Percentiles rank a stretch among this genome's conserved stretches.
These are phyloP conservation scores for Tyria jacobaeae DNA, from an alignment of 2,888 invertebrate species.

Conservation along the genomic window DNA sequence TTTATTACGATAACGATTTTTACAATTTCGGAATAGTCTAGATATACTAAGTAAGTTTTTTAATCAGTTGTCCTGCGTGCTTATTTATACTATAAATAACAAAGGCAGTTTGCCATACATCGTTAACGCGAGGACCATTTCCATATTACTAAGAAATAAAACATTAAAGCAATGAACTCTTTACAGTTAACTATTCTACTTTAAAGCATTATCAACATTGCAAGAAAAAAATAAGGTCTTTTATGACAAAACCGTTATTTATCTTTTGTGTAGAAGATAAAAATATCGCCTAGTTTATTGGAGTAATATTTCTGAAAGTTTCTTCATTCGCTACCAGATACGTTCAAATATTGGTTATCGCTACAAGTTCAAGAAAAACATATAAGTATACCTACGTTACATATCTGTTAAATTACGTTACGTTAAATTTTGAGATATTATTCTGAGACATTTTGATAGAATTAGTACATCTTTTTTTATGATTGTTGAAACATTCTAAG, in stretches of 20 bases:
- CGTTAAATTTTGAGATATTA: conserved; percentile 7
- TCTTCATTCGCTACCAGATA: conserved; percentile 32
- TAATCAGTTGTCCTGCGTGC: not conserved
- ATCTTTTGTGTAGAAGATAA: conserved; percentile 33
- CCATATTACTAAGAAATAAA: not conserved
- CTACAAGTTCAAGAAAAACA: no score
- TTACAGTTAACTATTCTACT: not conserved
- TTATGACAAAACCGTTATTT: conserved; percentile 27
- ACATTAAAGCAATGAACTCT: not conserved
- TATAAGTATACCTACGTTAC: no score
- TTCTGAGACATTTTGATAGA: not conserved
- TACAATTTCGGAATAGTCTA: no score
- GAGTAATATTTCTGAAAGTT: conserved; percentile 47
- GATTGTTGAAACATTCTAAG: not conserved
- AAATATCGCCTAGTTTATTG: conserved; percentile 44
- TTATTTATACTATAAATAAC: not conserved
- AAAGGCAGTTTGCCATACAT: not conserved
- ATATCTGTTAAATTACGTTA: conserved; percentile 7
- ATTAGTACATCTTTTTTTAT: conserved; percentile 1
- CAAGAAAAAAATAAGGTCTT: conserved; percentile 2
- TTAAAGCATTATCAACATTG: no score
- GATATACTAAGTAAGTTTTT: no score
- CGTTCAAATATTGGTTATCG: conserved; percentile 53
- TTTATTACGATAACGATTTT: no score
- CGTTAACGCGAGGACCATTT: not conserved